Evolutionary conservation across 2,888 invertebrate species (phyloP), one percentile per base, ranked within the genome.

Genomic region (Morinoia aosen): DNA sequence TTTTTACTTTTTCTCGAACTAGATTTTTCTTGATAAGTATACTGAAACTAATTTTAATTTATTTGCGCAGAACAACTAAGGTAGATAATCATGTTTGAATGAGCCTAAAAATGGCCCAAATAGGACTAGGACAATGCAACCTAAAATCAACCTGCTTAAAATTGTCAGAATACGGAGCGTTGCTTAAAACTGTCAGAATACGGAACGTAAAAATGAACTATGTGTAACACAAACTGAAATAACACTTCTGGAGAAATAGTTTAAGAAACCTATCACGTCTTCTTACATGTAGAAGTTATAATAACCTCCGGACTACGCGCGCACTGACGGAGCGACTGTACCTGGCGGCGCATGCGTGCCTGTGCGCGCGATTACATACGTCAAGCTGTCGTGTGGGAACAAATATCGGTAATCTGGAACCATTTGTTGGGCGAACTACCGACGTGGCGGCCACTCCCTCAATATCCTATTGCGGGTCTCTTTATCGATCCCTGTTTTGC

Each of bases 371-470:
- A 76, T 76, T 33, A 76, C 76, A 76, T 76, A 76, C 76, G 76
- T 76, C 76, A 76, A 76, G 76, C 76, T 76, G 76, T 76, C 76
- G 76, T 76, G 19, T 76, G 76, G 76, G 76, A 76, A 33, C 76
- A 76, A 76, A 76, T 76, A 76, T 76, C 76, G 76, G 76, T 76
- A 76, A 76, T 76, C 76, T 76, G 25, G 76, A 76, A 76, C 76
- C 76, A 76, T 76, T 76, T 76, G 76, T 76, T 76, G 76, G 76
- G 76, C 25, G 76, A 76, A 76, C 76, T 76, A 76, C 76, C 19
- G 76, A 19, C 61, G 12, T 19, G 61, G 19, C 61, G 61, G 61
- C 61, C 14, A 76, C 76, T 76, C 76, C 76, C 76, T 76, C 76
- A 33, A 76, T 33, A 76, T 33, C 76, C 76, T 33, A 33, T 76